Conservation (phyloP, 2,888 invertebrate genomes). For the Sesia bembeciformis region DNA sequence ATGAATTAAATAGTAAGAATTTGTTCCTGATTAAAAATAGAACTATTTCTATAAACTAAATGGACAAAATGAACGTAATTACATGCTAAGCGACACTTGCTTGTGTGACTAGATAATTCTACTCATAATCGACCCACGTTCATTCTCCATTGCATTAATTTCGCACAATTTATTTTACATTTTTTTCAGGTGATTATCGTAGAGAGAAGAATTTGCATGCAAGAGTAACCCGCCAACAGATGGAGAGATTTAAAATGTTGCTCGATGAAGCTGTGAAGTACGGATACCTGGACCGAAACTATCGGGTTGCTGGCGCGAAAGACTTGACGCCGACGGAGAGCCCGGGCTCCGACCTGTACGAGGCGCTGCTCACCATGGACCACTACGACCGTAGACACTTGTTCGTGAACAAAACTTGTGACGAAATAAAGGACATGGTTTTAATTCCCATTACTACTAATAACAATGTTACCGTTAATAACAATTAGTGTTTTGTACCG, state of each 20-base stretch:
- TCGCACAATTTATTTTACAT: background rate
- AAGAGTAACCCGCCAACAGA: slow-evolving; percentile 32
- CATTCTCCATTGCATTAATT: too few relatives aligned
- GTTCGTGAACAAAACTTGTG: slow-evolving; percentile 29
- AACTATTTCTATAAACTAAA: too few relatives aligned
- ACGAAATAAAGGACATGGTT: slow-evolving; percentile 4
- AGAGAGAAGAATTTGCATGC: slow-evolving; percentile 25
- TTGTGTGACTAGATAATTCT: too few relatives aligned
- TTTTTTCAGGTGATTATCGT: slow-evolving; percentile 49
- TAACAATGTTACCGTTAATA: too few relatives aligned
- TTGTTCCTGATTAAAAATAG: too few relatives aligned
- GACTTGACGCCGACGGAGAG: slow-evolving; percentile 34
- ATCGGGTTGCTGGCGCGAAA: slow-evolving; percentile 37
- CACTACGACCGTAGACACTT: slow-evolving; percentile 30
- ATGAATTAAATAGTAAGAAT: too few relatives aligned
- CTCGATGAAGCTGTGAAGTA: slow-evolving; percentile 33
- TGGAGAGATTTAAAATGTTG: slow-evolving; percentile 29
- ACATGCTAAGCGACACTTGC: too few relatives aligned
- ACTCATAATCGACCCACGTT: too few relatives aligned
- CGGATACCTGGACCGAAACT: slow-evolving; percentile 35
- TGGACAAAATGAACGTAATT: too few relatives aligned
- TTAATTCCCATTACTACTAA: background rate
- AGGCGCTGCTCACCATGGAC: slow-evolving; percentile 28
- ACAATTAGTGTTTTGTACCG: too few relatives aligned
- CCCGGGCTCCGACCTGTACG: slow-evolving; percentile 45